Conservation (phyloP, 1,140 invertebrate genomes). For the Tachypleus tridentatus region DNA sequence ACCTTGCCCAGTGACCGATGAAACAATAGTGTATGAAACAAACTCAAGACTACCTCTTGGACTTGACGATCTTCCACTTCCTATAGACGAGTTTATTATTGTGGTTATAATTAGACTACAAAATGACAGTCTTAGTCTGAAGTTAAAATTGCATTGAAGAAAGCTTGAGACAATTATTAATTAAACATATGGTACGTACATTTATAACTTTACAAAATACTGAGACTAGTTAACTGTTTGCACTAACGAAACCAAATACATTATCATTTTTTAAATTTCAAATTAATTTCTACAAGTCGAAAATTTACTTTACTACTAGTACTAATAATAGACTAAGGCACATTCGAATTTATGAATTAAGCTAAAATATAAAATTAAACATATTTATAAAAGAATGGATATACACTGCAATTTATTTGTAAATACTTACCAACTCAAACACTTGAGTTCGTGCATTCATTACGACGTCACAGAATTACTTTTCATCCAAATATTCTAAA, state of each 20-base stretch:
- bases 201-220: background rate
- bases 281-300: no score
- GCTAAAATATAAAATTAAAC: background rate
- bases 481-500: no score
- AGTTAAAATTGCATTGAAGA: slow-evolving; percentile 2
- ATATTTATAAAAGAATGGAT: slow-evolving; percentile 1
- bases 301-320: no score
- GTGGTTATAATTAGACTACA: no score
- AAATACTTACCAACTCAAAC: slow-evolving; percentile 54
- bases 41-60: slow-evolving; percentile 82
- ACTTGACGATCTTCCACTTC: slow-evolving; percentile 70
- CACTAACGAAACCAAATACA: no score
- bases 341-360: no score
- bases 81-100: background rate
- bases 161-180: slow-evolving; percentile 6
- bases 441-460: slow-evolving; percentile 83
- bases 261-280: no score
- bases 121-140: slow-evolving; percentile 7
- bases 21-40: slow-evolving; percentile 91
- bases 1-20: slow-evolving; percentile 83
- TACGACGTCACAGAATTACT: no score
- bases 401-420: slow-evolving; percentile 2
- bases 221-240: no score
- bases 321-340: no score
- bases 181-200: slow-evolving; percentile 4